Evolutionary conservation across 2,797 vertebrate genomes (phyloP).

Genomic region (Oryzias sinensis): DNA sequence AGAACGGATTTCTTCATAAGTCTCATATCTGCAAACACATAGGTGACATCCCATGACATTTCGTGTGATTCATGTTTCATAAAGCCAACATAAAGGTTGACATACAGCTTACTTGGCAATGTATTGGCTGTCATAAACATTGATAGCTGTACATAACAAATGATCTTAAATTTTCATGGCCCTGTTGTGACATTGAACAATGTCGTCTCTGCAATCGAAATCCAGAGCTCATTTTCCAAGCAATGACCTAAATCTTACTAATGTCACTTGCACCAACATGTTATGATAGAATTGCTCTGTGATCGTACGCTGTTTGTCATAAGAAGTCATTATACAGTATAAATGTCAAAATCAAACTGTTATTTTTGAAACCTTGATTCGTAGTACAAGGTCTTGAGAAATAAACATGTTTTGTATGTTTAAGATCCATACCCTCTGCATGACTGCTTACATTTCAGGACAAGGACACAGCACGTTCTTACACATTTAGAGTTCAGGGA

Average conservation of each 20-base stretch:
- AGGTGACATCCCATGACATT: slow-evolving; percentile 71
- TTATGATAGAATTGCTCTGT: slow-evolving; percentile 65
- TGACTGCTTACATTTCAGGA: slow-evolving; percentile 24
- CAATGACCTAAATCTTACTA: slow-evolving; percentile 71
- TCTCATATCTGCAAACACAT: slow-evolving; percentile 36
- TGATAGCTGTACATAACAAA: slow-evolving; percentile 72
- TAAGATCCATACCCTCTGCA: slow-evolving; percentile 14
- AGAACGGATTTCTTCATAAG: slow-evolving; percentile 47
- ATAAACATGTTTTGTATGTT: slow-evolving; percentile 42
- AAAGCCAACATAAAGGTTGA: slow-evolving; percentile 72
- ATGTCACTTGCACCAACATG: slow-evolving; percentile 68
- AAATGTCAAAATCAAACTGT: slow-evolving; percentile 72
- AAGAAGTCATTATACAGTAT: slow-evolving; percentile 61
- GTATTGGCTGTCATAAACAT: slow-evolving; percentile 70
- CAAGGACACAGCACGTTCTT: slow-evolving; percentile 20
- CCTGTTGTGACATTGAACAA: slow-evolving; percentile 75
- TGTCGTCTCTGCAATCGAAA: slow-evolving; percentile 67
- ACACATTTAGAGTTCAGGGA: slow-evolving; percentile 8
- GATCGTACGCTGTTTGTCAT: slow-evolving; percentile 66
- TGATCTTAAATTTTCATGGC: slow-evolving; percentile 65
- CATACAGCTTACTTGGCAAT: slow-evolving; percentile 69
- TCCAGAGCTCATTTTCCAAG: slow-evolving; percentile 64
- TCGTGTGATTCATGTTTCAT: slow-evolving; percentile 68
- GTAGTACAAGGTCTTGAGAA: slow-evolving; percentile 43
- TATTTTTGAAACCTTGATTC: slow-evolving; percentile 61